Evolutionary conservation across 2,797 vertebrate genomes (phyloP).

Genomic region (Tenualosa thibaudeaui): DNA sequence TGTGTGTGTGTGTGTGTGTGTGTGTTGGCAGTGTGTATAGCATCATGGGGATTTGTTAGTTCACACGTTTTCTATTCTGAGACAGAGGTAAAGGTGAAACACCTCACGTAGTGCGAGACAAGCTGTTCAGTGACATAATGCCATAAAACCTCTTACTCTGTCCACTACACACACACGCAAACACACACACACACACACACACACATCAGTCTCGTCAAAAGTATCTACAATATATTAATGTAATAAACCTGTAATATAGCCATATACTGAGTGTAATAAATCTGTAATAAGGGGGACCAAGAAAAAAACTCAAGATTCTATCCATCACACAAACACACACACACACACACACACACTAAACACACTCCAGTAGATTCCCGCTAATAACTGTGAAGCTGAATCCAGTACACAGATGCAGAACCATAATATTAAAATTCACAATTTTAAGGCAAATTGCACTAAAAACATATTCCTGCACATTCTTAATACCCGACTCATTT

Average conservation of each 20-base stretch:
- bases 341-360: too few species aligned
- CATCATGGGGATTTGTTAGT: constrained; percentile 14
- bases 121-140: background rate
- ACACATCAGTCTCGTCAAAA: too few species aligned
- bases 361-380: too few species aligned
- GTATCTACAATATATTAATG: too few species aligned
- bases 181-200: background rate
- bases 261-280: background rate
- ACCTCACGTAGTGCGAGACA: background rate
- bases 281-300: background rate
- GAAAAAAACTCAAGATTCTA: too few species aligned
- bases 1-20: constrained; percentile 5
- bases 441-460: too few species aligned
- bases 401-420: too few species aligned
- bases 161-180: constrained; percentile 21
- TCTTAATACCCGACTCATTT: too few species aligned
- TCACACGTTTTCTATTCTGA: constrained; percentile 19
- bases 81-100: constrained; percentile 6
- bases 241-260: background rate
- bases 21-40: constrained; percentile 1
- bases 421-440: too few species aligned
- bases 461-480: too few species aligned
- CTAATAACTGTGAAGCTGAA: too few species aligned
- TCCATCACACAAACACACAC: too few species aligned
- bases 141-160: background rate